A percentile compares a stretch with the other conserved stretches of the same genome.
These are phyloP conservation scores for Pluvialis apricaria DNA, from an alignment of 2,113 vertebrate genomes.

Conservation along the genomic window DNA sequence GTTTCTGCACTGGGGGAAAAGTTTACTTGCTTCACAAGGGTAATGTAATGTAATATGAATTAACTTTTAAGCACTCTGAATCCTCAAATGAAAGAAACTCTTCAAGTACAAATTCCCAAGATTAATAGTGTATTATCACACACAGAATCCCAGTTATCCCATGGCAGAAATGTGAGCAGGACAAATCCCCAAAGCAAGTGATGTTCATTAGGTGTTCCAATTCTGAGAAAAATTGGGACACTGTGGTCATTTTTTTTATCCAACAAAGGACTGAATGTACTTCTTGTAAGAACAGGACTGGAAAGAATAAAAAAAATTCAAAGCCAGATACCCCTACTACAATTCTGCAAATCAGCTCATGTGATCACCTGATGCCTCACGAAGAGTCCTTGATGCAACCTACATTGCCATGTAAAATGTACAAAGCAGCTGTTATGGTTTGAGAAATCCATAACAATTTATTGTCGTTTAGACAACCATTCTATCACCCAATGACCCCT, in stretches of 20 bases:
- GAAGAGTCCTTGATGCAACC: background rate
- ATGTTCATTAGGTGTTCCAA: background rate
- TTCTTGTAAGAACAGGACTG: background rate
- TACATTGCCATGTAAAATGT: background rate
- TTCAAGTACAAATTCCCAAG: background rate
- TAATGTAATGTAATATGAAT: background rate
- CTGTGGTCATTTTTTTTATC: background rate
- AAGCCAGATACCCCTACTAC: background rate
- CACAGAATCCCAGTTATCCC: background rate
- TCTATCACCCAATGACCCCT: too few relatives aligned
- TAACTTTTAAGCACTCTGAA: background rate
- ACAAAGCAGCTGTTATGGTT: background rate
- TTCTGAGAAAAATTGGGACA: slow-evolving; percentile 38
- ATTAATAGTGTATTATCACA: background rate
- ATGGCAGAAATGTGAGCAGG: background rate
- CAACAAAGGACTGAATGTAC: background rate
- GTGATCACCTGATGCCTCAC: background rate
- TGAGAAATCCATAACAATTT: too few relatives aligned
- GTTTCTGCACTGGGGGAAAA: background rate
- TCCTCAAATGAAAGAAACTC: slow-evolving; percentile 16
- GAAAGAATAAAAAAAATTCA: background rate
- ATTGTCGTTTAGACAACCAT: too few relatives aligned
- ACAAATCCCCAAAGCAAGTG: slow-evolving; percentile 26
- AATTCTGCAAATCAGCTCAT: background rate
- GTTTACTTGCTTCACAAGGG: background rate